Evolutionary conservation across 1,140 invertebrate species (phyloP), one percentile per base, ranked within the genome.

Genomic region (Octopus bimaculoides): DNA sequence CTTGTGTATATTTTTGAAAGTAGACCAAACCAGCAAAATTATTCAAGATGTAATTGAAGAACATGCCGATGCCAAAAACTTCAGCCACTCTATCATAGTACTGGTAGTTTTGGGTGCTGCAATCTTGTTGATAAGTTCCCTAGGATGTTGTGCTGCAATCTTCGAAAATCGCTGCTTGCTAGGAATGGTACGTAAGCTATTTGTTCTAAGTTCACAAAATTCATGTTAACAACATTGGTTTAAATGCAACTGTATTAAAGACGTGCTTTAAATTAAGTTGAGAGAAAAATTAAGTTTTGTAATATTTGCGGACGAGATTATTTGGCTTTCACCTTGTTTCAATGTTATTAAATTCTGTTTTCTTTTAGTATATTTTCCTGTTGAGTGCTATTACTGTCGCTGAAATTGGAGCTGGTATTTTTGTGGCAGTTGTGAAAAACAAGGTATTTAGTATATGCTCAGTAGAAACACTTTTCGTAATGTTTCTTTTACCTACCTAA

Each of bases 61-160:
- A 71, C 17, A 14, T 10, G 66, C 17, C 14, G 66, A 71, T 6
- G 5, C 26, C 8, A 14, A 71, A n/a, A 4, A 71, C 17, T 71
- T 71, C 66, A 71, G 4, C 26, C 4, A n/a, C 4, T 14, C 66
- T 20, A 71, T 71, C 14, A n/a, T n/a, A n/a, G 8, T 17, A 71
- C 17, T 71, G 66, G 66, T 20, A 6, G 66, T 14, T 20, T n/a
- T 71, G 5, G 66, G 66, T 71, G 14, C 9, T 1, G 14, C 26
- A 6, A 20, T 71, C 26, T 20, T 71, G 14, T 20, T 71, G 6
- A 71, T 71, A 71, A 71, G 66, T 71, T 20, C 26, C 26, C 17
- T 71, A n/a, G 66, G 66, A 10, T 71, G 66, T 71, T 71, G 66
- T 71, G 66, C 66, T 71, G 66, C 66, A 14, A 76, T 52, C 53